Percentiles rank a stretch among this genome's conserved stretches.
Conservation (phyloP, 2,888 invertebrate species). For the Catocala sponsa region DNA sequence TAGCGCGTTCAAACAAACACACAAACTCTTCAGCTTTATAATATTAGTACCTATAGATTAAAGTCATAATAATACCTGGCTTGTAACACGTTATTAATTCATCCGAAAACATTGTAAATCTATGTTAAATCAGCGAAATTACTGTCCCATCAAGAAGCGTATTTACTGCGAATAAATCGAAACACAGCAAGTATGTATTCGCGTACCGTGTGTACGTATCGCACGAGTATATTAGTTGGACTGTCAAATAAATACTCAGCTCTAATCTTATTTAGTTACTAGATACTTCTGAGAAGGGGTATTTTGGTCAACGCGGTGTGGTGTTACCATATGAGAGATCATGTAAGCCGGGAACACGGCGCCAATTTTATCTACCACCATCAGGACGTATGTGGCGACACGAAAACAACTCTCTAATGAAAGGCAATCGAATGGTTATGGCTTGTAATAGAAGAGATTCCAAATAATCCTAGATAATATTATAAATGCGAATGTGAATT, state of each 20-base stretch:
- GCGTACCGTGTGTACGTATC: conserved; percentile 2
- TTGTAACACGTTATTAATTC: neutral
- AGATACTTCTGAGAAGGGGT: conserved; percentile 48
- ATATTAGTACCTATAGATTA: too few species aligned
- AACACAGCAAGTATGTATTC: neutral
- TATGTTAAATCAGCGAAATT: conserved; percentile 9
- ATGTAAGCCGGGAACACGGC: conserved; percentile 29
- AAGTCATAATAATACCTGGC: too few species aligned
- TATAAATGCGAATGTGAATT: too few species aligned
- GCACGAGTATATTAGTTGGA: conserved; percentile 8
- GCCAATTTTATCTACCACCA: conserved; percentile 26
- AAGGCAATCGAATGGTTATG: neutral
- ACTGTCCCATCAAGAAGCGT: conserved; percentile 11
- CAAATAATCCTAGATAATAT: too few species aligned
- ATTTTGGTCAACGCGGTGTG: conserved; percentile 40
- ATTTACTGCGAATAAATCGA: conserved; percentile 17
- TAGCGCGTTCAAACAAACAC: too few species aligned
- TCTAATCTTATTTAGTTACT: conserved; percentile 31
- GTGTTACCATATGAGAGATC: conserved; percentile 33
- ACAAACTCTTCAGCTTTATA: too few species aligned
- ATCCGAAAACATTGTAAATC: conserved; percentile 9
- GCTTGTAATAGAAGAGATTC: too few species aligned
- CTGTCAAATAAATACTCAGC: conserved; percentile 25
- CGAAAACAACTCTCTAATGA: neutral
- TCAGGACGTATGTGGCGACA: conserved; percentile 7